A percentile compares a stretch with the other conserved stretches of the same genome.
Evolutionary conservation across 1,140 invertebrate genomes (phyloP).

Genomic region (Galendromus occidentalis): DNA sequence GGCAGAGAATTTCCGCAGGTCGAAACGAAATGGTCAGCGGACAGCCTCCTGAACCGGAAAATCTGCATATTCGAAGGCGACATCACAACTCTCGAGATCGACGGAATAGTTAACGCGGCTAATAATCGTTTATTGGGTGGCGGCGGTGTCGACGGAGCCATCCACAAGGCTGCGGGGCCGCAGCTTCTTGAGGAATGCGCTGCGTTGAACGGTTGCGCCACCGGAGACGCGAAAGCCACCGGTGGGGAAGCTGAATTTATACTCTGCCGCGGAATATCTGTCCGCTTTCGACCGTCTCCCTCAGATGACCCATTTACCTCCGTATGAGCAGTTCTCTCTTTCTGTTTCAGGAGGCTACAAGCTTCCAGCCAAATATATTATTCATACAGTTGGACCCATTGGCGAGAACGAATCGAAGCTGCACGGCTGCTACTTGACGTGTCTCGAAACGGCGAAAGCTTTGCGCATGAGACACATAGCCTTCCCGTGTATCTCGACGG

Average conservation of each 20-base stretch:
- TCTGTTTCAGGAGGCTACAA: slow-evolving; percentile 34
- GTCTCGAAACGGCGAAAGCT: slow-evolving; percentile 37
- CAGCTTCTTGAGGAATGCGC: slow-evolving; percentile 45
- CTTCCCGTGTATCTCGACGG: slow-evolving; percentile 33
- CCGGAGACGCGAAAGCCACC: slow-evolving; percentile 59
- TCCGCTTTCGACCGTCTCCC: not conserved
- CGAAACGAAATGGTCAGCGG: slow-evolving; percentile 5
- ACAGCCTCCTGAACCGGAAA: slow-evolving; percentile 20
- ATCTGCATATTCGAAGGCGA: slow-evolving; percentile 38
- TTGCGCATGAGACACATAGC: slow-evolving; percentile 42
- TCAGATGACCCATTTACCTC: not conserved
- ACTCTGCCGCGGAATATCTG: no score
- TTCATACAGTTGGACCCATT: slow-evolving; percentile 59
- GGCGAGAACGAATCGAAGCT: slow-evolving; percentile 45
- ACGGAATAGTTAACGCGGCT: slow-evolving; percentile 80
- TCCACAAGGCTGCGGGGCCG: slow-evolving; percentile 52
- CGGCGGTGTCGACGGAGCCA: slow-evolving; percentile 70
- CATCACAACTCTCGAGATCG: slow-evolving; percentile 67
- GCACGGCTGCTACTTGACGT: slow-evolving; percentile 44
- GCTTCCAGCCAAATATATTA: slow-evolving; percentile 55
- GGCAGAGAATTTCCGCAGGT: slow-evolving; percentile 12
- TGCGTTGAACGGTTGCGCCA: slow-evolving; percentile 44
- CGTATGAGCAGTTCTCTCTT: not conserved
- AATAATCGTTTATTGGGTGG: slow-evolving; percentile 55
- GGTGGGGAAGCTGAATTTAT: slow-evolving; percentile 27